phyloP scores from a whole-genome alignment of 2,797 vertebrate species.

The Pangasius krempfi region DNA sequence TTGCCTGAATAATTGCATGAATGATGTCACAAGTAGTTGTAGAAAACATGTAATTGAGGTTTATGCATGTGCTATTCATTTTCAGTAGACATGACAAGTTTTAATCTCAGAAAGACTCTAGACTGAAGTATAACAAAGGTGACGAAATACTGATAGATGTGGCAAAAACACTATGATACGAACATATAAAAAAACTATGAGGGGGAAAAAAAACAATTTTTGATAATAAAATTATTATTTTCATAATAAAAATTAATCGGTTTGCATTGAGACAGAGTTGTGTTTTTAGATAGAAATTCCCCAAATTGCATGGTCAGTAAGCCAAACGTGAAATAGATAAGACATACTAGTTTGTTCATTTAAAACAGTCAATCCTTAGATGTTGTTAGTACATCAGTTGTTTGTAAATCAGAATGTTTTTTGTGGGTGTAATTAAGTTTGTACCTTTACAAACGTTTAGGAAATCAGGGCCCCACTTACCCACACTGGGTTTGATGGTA shows the following conservation, averaged over 20 bases:
- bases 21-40: neutral
- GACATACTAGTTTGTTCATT: neutral
- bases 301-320: neutral
- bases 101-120: neutral
- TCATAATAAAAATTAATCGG: neutral
- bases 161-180: neutral
- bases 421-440: neutral
- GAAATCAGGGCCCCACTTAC: neutral
- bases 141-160: neutral
- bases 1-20: neutral
- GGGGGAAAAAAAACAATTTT: neutral
- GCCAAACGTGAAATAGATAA: neutral
- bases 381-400: neutral
- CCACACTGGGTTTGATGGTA: neutral
- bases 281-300: neutral
- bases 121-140: neutral
- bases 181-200: too few species aligned
- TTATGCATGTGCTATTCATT: neutral
- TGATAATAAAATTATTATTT: too few species aligned
- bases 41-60: neutral
- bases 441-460: neutral
- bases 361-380: neutral
- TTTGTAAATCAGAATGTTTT: neutral
- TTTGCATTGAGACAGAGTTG: neutral
- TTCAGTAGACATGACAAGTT: neutral